These are phyloP conservation scores for Callyntrura guangdongensis DNA, from an alignment of 2,888 invertebrate genomes.

Conservation along the genomic window DNA sequence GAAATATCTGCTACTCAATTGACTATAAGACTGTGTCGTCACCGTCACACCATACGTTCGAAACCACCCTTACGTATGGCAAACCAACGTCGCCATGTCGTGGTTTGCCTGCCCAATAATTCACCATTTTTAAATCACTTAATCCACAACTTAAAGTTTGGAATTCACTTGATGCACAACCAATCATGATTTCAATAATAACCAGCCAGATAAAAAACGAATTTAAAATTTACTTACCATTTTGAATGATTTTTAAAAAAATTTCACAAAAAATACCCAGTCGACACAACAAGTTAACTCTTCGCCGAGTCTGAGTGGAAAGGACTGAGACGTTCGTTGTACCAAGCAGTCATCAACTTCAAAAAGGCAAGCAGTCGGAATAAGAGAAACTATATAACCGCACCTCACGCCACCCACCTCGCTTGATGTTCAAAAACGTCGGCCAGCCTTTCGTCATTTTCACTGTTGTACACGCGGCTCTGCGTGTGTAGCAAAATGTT, in stretches of 20 bases:
- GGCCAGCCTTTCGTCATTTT: constrained; percentile 20
- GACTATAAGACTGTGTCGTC: too few species aligned
- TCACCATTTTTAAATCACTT: not conserved
- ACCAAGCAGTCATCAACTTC: constrained; percentile 40
- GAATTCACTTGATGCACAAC: not conserved
- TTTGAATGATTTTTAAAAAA: constrained; percentile 79
- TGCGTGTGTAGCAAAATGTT: not conserved
- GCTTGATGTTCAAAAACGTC: constrained; percentile 8
- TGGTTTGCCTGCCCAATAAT: not conserved
- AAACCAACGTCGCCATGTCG: not conserved
- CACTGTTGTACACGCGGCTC: not conserved
- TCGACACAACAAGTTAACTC: constrained; percentile 75
- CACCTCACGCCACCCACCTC: constrained; percentile 75
- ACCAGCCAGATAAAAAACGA: constrained; percentile 35
- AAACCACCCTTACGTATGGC: not conserved
- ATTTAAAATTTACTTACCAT: constrained; percentile 81
- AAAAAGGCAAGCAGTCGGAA: not conserved
- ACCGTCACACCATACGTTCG: not conserved
- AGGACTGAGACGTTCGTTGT: constrained; percentile 74
- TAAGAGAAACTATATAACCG: not conserved
- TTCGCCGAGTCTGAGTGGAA: constrained; percentile 81
- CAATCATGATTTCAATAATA: not conserved
- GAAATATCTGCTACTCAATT: too few species aligned
- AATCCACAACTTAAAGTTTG: not conserved
- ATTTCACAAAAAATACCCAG: constrained; percentile 70